A percentile compares a stretch with the other conserved stretches of the same genome.
These are phyloP conservation scores for Pollenia labialis DNA, from an alignment of 2,888 invertebrate species.

Conservation along the genomic window DNA sequence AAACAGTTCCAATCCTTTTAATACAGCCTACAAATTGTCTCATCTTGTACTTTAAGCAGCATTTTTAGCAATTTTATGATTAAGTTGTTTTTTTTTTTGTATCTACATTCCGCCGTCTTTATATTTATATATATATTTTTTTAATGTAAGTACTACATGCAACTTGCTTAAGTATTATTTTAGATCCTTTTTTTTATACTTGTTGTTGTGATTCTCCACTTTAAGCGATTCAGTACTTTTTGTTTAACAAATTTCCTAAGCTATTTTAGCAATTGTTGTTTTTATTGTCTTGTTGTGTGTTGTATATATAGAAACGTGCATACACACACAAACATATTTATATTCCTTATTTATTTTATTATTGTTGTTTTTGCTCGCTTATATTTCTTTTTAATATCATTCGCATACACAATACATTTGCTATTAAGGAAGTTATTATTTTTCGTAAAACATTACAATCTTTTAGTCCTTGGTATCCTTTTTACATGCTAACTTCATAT, in stretches of 20 bases:
- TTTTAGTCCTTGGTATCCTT: conserved; percentile 36
- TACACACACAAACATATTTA: neutral
- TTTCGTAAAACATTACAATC: conserved; percentile 54
- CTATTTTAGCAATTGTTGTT: conserved; percentile 16
- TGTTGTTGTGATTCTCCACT: conserved; percentile 8
- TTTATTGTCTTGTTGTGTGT: neutral
- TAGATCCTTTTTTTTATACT: neutral
- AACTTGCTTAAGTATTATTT: neutral
- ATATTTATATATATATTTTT: too few relatives aligned
- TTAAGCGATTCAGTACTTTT: conserved; percentile 11
- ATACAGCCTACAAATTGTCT: too few relatives aligned
- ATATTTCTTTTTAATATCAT: conserved; percentile 29
- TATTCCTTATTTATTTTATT: conserved; percentile 27
- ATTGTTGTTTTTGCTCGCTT: conserved; percentile 21
- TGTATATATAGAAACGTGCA: neutral
- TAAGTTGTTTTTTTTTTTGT: too few relatives aligned
- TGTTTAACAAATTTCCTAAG: conserved; percentile 30
- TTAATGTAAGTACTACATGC: too few relatives aligned
- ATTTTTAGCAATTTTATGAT: too few relatives aligned
- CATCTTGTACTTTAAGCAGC: too few relatives aligned
- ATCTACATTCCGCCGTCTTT: too few relatives aligned
- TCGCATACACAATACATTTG: conserved; percentile 39
- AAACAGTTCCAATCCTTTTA: too few relatives aligned
- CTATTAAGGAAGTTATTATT: conserved; percentile 66
- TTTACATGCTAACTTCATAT: conserved; percentile 10